Conservation (phyloP, 2,888 invertebrate species). For the Loripinus fragilis region DNA sequence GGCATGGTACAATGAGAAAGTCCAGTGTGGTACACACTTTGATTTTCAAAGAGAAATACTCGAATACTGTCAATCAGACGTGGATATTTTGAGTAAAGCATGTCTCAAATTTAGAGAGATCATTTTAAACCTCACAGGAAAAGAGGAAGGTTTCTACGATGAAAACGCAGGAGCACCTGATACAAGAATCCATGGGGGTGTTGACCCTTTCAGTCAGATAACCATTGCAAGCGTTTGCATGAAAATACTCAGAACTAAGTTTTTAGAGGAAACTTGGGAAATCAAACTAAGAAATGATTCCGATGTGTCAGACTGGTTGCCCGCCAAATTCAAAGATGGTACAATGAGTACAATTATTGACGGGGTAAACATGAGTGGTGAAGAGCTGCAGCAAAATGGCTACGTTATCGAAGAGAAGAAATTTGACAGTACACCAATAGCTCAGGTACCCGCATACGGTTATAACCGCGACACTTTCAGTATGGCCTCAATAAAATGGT, state of each 20-base stretch:
- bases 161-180: constrained; percentile 18
- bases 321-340: neutral
- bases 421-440: neutral
- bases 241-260: constrained; percentile 22
- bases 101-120: constrained; percentile 44
- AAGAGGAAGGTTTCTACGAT: constrained; percentile 3
- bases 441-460: neutral
- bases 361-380: no score
- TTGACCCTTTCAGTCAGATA: constrained; percentile 37
- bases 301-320: neutral
- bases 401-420: no score
- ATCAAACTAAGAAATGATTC: neutral
- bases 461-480: neutral
- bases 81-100: constrained; percentile 40
- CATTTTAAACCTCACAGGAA: constrained; percentile 36
- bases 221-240: constrained; percentile 37
- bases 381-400: no score
- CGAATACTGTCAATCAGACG: constrained; percentile 49
- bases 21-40: constrained; percentile 14
- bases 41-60: constrained; percentile 50
- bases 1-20: constrained; percentile 39
- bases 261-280: constrained; percentile 7
- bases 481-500: neutral
- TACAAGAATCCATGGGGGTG: constrained; percentile 14
- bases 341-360: no score